Base-by-base conservation (phyloP, 2,113 vertebrate genomes). In the Taurulus bubalis region DNA sequence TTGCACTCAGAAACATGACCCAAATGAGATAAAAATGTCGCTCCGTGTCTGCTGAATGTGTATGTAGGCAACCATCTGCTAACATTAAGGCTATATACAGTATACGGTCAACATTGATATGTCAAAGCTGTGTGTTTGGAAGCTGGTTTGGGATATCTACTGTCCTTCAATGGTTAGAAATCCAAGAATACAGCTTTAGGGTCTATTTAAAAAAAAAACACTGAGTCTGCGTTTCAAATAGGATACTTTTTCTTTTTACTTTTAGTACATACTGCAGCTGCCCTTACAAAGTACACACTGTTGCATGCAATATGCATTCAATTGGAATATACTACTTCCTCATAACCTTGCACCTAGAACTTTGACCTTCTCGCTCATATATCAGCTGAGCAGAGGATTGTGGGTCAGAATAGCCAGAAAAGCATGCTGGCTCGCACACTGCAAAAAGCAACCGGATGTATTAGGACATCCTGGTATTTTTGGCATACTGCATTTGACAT, bases 151-250 rank as follows among this genome's bases (percentile, higher is more conserved):
- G 6, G 2, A 34, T 1, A 26, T 47, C 1, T 22, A 45, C 10
- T 30, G 45, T 24, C 34, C 58, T 63, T 8, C 6, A 56, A 60
- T 55, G 8, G 18, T 6, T 18, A 60, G 0, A 82, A 74, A 69
- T 53, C 9, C 22, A 71, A 63, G 1, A 70, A 70, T 36, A 16
- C 36, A 65, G 49, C 20, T 56, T 75, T 75, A 36, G 63, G 6
- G 38, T 47, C 47, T 28, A 16, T 40, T 3, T 68, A 32, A 12
- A 47, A 18, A 34, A 45, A 49, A 47, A n/a, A n/a, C n/a, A n/a
- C n/a, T n/a, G n/a, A n/a, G n/a, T n/a, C n/a, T n/a, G n/a, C 15
- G 1, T 18, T 56, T 55, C 22, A 24, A 55, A 55, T 24, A 3
- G 53, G 10, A 24, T 55, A 24, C 11, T 55, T 24, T 24, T 8